Evolutionary conservation across 2,888 invertebrate genomes (phyloP).

Genomic region (Torymus auratus): DNA sequence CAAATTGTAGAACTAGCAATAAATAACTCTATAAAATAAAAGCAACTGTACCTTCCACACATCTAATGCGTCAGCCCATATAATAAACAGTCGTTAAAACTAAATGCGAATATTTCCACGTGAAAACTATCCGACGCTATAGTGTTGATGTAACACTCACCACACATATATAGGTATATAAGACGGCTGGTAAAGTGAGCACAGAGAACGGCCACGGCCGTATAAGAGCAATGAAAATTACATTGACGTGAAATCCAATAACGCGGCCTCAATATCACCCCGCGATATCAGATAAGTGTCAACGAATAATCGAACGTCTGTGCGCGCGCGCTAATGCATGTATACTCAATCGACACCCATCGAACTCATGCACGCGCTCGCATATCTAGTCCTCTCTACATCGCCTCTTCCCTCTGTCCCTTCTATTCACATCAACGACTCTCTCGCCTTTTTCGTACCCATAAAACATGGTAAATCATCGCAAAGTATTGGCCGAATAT

Average conservation of each 20-base stretch:
- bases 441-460: too few relatives aligned
- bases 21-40: too few relatives aligned
- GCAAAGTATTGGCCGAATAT: not conserved
- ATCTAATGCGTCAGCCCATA: too few relatives aligned
- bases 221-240: conserved; percentile 53
- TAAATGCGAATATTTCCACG: conserved; percentile 1
- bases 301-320: conserved; percentile 49
- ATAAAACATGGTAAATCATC: too few relatives aligned
- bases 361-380: not conserved
- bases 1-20: too few relatives aligned
- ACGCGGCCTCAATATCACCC: conserved; percentile 41
- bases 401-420: not conserved
- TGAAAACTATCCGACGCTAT: not conserved
- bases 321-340: conserved; percentile 38
- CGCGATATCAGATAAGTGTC: conserved; percentile 43
- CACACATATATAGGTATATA: not conserved
- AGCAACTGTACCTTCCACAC: too few relatives aligned
- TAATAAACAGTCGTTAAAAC: conserved; percentile 6
- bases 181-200: not conserved
- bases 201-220: not conserved
- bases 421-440: too few relatives aligned
- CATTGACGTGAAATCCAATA: conserved; percentile 49
- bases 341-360: conserved; percentile 51
- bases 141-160: not conserved
- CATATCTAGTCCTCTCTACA: too few relatives aligned